These are phyloP conservation scores for Tragelaphus strepsiceros DNA, from an alignment of 2,113 vertebrate genomes.

Conservation along the genomic window DNA sequence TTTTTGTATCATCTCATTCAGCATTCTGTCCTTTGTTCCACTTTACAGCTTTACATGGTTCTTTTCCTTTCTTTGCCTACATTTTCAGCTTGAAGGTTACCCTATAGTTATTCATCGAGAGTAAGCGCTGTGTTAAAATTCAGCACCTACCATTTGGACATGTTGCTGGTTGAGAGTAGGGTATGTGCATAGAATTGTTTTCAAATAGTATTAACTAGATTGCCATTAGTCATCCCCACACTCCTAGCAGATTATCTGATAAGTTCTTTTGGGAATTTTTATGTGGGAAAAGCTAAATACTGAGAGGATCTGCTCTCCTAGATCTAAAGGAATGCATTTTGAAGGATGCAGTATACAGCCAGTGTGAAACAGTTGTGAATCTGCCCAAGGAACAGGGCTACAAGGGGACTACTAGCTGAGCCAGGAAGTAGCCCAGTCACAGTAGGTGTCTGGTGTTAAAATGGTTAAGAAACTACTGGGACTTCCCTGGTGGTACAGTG, in stretches of 20 bases:
- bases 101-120: background rate
- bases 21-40: background rate
- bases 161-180: background rate
- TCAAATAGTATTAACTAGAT: background rate
- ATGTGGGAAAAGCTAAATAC: background rate
- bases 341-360: background rate
- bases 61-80: background rate
- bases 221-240: background rate
- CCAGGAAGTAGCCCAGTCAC: background rate
- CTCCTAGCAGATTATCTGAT: background rate
- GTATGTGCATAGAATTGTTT: constrained; percentile 11
- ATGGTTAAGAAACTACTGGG: background rate
- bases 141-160: background rate
- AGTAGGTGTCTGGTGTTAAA: background rate
- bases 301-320: background rate
- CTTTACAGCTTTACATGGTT: constrained; percentile 1
- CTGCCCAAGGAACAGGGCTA: background rate
- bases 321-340: background rate
- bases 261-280: constrained; percentile 17
- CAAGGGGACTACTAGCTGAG: no score
- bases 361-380: background rate
- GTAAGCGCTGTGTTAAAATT: constrained; percentile 11
- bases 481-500: background rate
- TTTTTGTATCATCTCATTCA: background rate
- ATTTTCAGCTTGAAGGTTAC: background rate